A percentile compares a stretch with the other conserved stretches of the same genome.
phyloP scores from a whole-genome alignment of 1,140 invertebrate genomes.

The Lamellibrachia luymesi region DNA sequence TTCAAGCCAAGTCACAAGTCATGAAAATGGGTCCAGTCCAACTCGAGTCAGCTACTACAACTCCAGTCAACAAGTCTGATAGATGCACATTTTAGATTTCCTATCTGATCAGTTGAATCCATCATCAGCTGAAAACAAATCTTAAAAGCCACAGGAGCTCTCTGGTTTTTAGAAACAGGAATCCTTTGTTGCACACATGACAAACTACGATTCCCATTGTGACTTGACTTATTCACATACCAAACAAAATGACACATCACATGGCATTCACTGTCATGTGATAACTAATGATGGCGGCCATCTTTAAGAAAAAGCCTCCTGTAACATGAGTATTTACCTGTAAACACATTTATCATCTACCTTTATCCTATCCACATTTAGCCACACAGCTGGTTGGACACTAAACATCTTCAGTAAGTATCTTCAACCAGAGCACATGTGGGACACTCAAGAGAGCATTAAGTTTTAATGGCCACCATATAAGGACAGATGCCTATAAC shows the following conservation, averaged over 20 bases:
- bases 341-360: background rate
- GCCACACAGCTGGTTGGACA: background rate
- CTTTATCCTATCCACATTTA: background rate
- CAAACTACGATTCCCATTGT: background rate
- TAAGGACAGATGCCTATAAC: background rate
- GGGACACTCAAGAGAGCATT: background rate
- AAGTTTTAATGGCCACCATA: background rate
- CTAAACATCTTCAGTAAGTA: background rate
- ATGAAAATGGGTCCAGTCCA: no score
- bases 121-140: background rate
- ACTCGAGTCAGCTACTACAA: no score
- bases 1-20: no score
- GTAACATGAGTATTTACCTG: background rate
- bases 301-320: background rate
- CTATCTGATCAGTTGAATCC: no score
- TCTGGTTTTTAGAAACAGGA: background rate
- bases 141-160: background rate
- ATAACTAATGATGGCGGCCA: background rate
- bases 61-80: no score
- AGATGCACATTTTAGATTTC: no score
- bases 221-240: background rate
- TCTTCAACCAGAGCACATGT: background rate
- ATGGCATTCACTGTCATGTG: background rate
- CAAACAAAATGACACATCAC: background rate
- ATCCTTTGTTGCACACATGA: background rate